Conservation (phyloP, 2,113 vertebrate species). For the Tamias sibiricus region DNA sequence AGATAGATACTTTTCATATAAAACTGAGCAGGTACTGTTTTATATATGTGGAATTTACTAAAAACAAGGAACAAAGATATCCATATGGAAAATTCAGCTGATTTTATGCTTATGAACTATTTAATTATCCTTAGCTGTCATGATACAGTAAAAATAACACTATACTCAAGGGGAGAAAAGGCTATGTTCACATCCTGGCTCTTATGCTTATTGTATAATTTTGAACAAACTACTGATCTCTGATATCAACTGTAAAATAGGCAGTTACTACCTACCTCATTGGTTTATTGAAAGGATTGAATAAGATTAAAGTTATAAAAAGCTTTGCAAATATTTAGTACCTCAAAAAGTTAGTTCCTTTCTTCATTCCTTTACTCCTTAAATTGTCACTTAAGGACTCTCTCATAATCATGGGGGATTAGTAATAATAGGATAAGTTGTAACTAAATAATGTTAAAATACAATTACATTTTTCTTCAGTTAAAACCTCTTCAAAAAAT, state of each 20-base stretch:
- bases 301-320: neutral
- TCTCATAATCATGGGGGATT: neutral
- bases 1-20: neutral
- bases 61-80: neutral
- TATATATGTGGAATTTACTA: neutral
- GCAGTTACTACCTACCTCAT: neutral
- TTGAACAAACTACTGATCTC: neutral
- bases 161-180: neutral
- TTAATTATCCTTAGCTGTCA: neutral
- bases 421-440: neutral
- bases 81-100: neutral
- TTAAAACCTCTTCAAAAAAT: conserved; percentile 80
- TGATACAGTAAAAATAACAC: neutral
- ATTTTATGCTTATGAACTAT: neutral
- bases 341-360: neutral
- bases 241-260: neutral
- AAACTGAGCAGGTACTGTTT: conserved; percentile 4
- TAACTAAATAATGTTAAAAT: conserved; percentile 47
- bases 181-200: neutral
- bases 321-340: neutral
- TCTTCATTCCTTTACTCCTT: conserved; percentile 14
- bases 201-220: neutral
- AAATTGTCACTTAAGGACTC: neutral
- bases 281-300: neutral
- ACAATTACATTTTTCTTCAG: conserved; percentile 72